These are phyloP conservation scores for Zygothrica quintamaculata DNA, from an alignment of 2,888 invertebrate genomes.

Conservation along the genomic window DNA sequence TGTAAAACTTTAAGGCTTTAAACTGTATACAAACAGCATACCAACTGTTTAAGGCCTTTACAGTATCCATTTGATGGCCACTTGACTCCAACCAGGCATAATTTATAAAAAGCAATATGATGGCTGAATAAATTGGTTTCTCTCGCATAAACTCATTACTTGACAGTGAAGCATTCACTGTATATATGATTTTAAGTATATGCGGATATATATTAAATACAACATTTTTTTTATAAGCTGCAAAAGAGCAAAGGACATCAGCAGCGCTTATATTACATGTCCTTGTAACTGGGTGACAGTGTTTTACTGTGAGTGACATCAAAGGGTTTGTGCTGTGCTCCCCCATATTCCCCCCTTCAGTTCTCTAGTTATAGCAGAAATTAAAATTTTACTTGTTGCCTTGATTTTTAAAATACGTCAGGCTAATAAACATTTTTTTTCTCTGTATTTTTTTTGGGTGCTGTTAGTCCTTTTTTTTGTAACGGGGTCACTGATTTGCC, in stretches of 20 bases:
- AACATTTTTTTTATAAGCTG: slow-evolving; percentile 59
- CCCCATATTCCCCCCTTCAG: slow-evolving; percentile 7
- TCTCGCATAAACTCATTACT: slow-evolving; percentile 72
- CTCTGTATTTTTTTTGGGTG: not conserved
- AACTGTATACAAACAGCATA: slow-evolving; percentile 22
- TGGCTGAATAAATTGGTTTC: slow-evolving; percentile 75
- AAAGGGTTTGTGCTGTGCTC: slow-evolving; percentile 51
- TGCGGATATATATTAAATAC: slow-evolving; percentile 66
- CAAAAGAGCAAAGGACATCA: slow-evolving; percentile 42
- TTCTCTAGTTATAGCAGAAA: slow-evolving; percentile 3
- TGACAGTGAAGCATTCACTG: slow-evolving; percentile 46
- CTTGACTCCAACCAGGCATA: slow-evolving; percentile 37
- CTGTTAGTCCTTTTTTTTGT: not conserved
- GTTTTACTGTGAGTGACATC: slow-evolving; percentile 33
- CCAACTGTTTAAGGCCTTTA: slow-evolving; percentile 1
- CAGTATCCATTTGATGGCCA: slow-evolving; percentile 22
- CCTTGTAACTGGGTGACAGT: not conserved
- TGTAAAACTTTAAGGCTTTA: slow-evolving; percentile 22
- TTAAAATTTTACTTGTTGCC: slow-evolving; percentile 12
- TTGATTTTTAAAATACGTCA: slow-evolving; percentile 14
- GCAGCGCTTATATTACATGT: slow-evolving; percentile 2
- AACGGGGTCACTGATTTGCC: slow-evolving; percentile 9
- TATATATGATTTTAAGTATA: slow-evolving; percentile 70
- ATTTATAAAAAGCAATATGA: slow-evolving; percentile 67
- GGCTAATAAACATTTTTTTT: slow-evolving; percentile 7